These are phyloP conservation scores for Tachysurus vachellii DNA, from an alignment of 2,113 vertebrate species.

Conservation along the genomic window DNA sequence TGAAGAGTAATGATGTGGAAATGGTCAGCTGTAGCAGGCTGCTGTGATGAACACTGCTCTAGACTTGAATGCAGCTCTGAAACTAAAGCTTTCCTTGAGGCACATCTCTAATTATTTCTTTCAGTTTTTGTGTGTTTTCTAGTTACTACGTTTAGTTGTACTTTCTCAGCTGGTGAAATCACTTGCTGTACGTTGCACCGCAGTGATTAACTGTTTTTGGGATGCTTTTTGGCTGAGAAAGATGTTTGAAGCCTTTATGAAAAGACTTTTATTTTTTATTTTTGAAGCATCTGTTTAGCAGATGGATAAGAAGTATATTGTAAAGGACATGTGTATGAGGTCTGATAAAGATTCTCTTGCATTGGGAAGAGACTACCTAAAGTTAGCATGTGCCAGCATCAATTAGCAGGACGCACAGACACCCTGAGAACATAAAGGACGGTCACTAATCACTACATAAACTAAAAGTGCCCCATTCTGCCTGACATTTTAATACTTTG, in stretches of 20 bases:
- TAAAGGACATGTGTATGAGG: background rate
- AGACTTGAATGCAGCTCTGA: slow-evolving; percentile 39
- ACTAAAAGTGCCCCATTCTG: slow-evolving; percentile 53
- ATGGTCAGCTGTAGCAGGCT: slow-evolving; percentile 35
- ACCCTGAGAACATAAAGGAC: slow-evolving; percentile 51
- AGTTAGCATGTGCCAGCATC: slow-evolving; percentile 42
- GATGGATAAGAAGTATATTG: background rate
- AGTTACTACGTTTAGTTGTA: slow-evolving; percentile 14
- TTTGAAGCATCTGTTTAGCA: background rate
- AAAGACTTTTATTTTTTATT: background rate
- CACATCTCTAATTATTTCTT: slow-evolving; percentile 49
- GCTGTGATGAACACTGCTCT: slow-evolving; percentile 35
- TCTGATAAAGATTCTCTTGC: background rate
- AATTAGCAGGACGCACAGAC: slow-evolving; percentile 51
- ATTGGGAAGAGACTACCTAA: background rate
- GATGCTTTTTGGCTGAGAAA: background rate
- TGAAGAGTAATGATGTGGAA: slow-evolving; percentile 32
- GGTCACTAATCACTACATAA: slow-evolving; percentile 54
- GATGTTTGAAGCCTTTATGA: background rate
- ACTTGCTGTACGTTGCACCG: background rate
- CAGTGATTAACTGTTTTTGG: background rate
- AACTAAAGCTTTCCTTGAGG: slow-evolving; percentile 33
- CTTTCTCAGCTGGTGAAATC: slow-evolving; percentile 10
- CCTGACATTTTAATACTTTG: slow-evolving; percentile 57
- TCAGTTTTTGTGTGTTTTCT: slow-evolving; percentile 34